Percentiles rank a stretch among this genome's conserved stretches.
These are phyloP conservation scores for Lycia hirtaria DNA, from an alignment of 2,888 invertebrate species.

Conservation along the genomic window DNA sequence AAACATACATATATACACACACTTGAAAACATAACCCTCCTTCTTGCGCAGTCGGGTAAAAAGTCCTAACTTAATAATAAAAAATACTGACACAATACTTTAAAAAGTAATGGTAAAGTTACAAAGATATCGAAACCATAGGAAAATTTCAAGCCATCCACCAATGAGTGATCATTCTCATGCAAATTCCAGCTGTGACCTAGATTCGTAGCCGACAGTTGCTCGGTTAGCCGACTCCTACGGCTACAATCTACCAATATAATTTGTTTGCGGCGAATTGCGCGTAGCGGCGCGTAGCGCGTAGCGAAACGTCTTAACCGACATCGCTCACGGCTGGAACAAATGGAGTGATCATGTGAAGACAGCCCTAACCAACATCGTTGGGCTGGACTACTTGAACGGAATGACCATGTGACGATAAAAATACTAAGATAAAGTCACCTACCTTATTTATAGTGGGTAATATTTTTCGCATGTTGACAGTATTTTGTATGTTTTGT, in stretches of 20 bases:
- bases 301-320: slow-evolving; percentile 46
- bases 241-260: slow-evolving; percentile 28
- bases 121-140: slow-evolving; percentile 3
- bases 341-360: not conserved
- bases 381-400: not conserved
- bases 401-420: not conserved
- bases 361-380: too few relatives aligned
- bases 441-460: too few relatives aligned
- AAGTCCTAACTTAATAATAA: too few relatives aligned
- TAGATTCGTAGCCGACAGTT: slow-evolving; percentile 52
- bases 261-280: slow-evolving; percentile 38
- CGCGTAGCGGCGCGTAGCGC: slow-evolving; percentile 53
- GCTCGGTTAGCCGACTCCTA: slow-evolving; percentile 39
- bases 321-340: not conserved
- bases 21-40: too few relatives aligned
- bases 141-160: slow-evolving; percentile 27
- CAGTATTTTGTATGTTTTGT: too few relatives aligned
- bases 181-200: slow-evolving; percentile 65
- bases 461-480: too few relatives aligned
- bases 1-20: too few relatives aligned
- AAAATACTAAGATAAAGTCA: too few relatives aligned
- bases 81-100: too few relatives aligned
- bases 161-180: slow-evolving; percentile 45
- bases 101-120: too few relatives aligned
- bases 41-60: too few relatives aligned